A percentile compares a stretch with the other conserved stretches of the same genome.
These are phyloP conservation scores for Creontiades dilutus DNA, from an alignment of 2,888 invertebrate genomes.

Conservation along the genomic window DNA sequence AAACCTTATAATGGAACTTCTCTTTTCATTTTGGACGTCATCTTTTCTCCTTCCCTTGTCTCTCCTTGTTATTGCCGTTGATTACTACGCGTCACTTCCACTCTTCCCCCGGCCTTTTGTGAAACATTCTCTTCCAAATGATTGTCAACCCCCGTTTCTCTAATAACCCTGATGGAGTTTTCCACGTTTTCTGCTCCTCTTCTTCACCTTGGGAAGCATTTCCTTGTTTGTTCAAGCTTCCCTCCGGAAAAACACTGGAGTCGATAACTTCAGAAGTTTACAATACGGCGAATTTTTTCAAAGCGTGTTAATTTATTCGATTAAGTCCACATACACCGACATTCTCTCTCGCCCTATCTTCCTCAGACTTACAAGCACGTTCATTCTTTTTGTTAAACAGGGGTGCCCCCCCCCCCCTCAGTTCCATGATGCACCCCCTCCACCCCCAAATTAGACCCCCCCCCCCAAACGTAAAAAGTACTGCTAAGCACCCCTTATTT, in stretches of 20 bases:
- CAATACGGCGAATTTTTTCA: too few relatives aligned
- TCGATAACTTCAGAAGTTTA: too few relatives aligned
- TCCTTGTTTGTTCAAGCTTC: neutral
- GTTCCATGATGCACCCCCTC: too few relatives aligned
- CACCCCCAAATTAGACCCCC: too few relatives aligned
- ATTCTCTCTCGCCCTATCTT: too few relatives aligned
- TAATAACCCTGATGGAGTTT: constrained; percentile 63
- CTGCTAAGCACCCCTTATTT: too few relatives aligned
- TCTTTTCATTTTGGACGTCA: constrained; percentile 74
- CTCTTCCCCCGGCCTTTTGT: constrained; percentile 55
- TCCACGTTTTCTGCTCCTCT: constrained; percentile 13
- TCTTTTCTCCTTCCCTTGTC: constrained; percentile 66
- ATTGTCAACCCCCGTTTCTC: constrained; percentile 48
- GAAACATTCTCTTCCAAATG: constrained; percentile 54
- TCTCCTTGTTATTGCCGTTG: constrained; percentile 70
- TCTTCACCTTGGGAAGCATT: neutral
- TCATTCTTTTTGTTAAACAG: too few relatives aligned
- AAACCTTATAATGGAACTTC: constrained; percentile 74
- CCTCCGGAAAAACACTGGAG: neutral
- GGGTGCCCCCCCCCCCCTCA: too few relatives aligned
- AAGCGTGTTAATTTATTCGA: too few relatives aligned
- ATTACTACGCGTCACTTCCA: constrained; percentile 69
- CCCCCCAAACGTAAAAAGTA: too few relatives aligned
- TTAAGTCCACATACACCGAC: too few relatives aligned
- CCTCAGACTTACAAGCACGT: too few relatives aligned